Evolutionary conservation across 1,140 invertebrate genomes (phyloP).

Genomic region (Pinna nobilis): DNA sequence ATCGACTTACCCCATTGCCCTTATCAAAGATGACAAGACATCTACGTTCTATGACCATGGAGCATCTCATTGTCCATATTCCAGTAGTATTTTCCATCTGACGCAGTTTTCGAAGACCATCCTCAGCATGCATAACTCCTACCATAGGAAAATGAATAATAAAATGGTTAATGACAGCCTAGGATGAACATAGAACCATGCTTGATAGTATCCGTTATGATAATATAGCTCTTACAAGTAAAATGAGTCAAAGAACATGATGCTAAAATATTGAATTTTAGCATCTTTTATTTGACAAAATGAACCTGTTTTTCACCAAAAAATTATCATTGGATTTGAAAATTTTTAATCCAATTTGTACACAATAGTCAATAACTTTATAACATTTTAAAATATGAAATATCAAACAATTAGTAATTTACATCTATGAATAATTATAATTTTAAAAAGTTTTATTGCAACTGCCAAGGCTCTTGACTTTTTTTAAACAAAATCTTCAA

Average conservation of each 20-base stretch:
- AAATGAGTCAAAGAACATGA: neutral
- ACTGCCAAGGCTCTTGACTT: too few species aligned
- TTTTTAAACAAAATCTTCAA: too few species aligned
- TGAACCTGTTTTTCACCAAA: too few species aligned
- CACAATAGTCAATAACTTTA: too few species aligned
- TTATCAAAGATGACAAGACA: conserved; percentile 97
- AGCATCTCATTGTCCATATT: conserved; percentile 99
- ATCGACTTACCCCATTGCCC: conserved; percentile 88
- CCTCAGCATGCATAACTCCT: conserved; percentile 77
- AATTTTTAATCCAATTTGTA: too few species aligned
- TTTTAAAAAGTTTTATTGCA: too few species aligned
- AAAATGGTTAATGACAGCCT: conserved; percentile 4
- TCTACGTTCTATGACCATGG: conserved; percentile 88
- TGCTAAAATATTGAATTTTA: neutral
- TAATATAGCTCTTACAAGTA: neutral
- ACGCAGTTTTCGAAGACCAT: conserved; percentile 95
- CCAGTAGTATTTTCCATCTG: conserved; percentile 98
- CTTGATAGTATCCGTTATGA: neutral
- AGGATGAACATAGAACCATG: neutral
- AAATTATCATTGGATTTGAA: too few species aligned
- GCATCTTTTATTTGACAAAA: neutral
- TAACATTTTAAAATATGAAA: too few species aligned
- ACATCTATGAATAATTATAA: too few species aligned
- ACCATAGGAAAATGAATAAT: conserved; percentile 62
- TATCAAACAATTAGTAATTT: too few species aligned